These are phyloP conservation scores for Austrolebias charrua DNA, from an alignment of 2,797 vertebrate species.

Conservation along the genomic window DNA sequence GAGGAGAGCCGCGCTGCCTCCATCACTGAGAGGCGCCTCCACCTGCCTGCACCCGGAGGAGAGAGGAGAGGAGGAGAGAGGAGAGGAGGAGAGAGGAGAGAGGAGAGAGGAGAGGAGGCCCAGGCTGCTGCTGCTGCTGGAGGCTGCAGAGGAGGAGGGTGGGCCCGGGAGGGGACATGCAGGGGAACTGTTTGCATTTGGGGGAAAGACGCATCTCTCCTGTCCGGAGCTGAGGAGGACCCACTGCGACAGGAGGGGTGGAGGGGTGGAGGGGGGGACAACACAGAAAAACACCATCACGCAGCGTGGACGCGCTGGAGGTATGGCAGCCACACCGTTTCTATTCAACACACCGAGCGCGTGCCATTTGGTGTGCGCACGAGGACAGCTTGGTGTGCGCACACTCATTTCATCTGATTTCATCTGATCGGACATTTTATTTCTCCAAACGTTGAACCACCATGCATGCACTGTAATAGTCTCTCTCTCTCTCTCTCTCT, in stretches of 20 bases:
- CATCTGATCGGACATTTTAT: slow-evolving; percentile 65
- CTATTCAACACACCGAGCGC: slow-evolving; percentile 42
- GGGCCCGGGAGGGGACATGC: slow-evolving; percentile 68
- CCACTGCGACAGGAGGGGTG: slow-evolving; percentile 64
- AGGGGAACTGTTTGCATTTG: slow-evolving; percentile 81
- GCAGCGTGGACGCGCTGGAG: slow-evolving; percentile 57
- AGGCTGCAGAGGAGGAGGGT: slow-evolving; percentile 10
- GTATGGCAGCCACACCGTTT: slow-evolving; percentile 68
- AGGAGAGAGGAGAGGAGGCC: slow-evolving; percentile 73
- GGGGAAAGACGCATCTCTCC: slow-evolving; percentile 74
- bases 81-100: too few relatives aligned
- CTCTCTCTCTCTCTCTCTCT: slow-evolving; percentile 67
- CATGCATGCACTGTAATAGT: slow-evolving; percentile 67
- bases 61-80: slow-evolving; percentile 12
- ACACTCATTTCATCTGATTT: slow-evolving; percentile 40
- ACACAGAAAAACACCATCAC: slow-evolving; percentile 55
- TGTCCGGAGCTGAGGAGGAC: slow-evolving; percentile 68
- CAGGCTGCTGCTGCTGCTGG: slow-evolving; percentile 64
- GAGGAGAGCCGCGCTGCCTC: slow-evolving; percentile 79
- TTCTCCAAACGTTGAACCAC: slow-evolving; percentile 51
- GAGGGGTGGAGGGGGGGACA: slow-evolving; percentile 33
- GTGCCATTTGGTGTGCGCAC: slow-evolving; percentile 54
- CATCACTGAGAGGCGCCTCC: slow-evolving; percentile 87
- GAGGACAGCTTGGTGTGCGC: slow-evolving; percentile 61
- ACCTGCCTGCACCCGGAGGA: slow-evolving; percentile 79